phyloP scores from a whole-genome alignment of 2,113 vertebrate species.

The Plecotus auritus region DNA sequence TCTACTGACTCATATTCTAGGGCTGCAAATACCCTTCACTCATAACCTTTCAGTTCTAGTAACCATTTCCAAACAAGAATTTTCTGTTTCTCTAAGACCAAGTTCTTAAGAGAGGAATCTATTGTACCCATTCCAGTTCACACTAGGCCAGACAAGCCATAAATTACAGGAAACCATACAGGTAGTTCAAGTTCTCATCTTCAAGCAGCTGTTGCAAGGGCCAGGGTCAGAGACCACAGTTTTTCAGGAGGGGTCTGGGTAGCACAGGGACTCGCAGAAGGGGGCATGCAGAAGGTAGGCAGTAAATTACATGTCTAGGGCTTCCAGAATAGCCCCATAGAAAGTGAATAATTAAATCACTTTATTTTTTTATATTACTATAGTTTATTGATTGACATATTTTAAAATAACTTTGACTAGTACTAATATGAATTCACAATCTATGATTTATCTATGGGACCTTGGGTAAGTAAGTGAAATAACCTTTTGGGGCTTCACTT shows the following conservation, averaged over 20 bases:
- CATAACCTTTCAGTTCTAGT: neutral
- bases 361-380: neutral
- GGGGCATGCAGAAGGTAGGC: neutral
- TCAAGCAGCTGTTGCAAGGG: neutral
- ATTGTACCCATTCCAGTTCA: neutral
- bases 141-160: neutral
- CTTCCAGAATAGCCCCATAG: neutral
- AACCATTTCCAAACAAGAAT: neutral
- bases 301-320: neutral
- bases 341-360: neutral
- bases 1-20: constrained; percentile 60
- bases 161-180: neutral
- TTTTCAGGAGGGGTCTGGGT: neutral
- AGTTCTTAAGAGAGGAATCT: neutral
- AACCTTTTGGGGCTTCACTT: neutral
- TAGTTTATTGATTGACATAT: neutral
- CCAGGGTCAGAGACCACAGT: neutral
- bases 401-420: neutral
- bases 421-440: neutral
- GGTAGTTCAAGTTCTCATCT: neutral
- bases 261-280: neutral
- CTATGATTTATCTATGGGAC: neutral
- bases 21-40: constrained; percentile 42
- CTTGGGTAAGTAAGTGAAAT: neutral
- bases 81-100: constrained; percentile 19